These are phyloP conservation scores for Caradrina kadenii DNA, from an alignment of 2,888 invertebrate species.

Conservation along the genomic window DNA sequence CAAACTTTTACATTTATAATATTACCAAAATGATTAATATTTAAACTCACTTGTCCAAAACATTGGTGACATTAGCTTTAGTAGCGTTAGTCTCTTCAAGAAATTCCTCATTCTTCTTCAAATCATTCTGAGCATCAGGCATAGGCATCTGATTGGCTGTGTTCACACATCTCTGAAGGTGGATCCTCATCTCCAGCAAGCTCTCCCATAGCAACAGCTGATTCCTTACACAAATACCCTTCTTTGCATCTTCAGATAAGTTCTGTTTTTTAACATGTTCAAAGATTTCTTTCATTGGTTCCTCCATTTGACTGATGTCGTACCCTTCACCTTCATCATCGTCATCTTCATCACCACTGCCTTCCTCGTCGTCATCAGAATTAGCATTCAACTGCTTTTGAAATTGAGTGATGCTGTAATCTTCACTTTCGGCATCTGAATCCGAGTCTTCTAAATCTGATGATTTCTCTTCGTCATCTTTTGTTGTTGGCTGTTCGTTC, in stretches of 20 bases:
- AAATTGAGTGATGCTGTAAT: slow-evolving; percentile 75
- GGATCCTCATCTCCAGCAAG: slow-evolving; percentile 96
- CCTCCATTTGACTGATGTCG: slow-evolving; percentile 85
- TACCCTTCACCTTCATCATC: slow-evolving; percentile 80
- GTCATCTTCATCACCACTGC: slow-evolving; percentile 69
- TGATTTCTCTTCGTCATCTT: slow-evolving; percentile 61
- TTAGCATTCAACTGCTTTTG: slow-evolving; percentile 70
- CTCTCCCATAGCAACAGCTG: slow-evolving; percentile 96
- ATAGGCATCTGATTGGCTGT: slow-evolving; percentile 95
- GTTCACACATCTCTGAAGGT: slow-evolving; percentile 95
- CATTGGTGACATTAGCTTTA: slow-evolving; percentile 88
- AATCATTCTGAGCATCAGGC: slow-evolving; percentile 85
- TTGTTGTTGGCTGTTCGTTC: slow-evolving; percentile 31
- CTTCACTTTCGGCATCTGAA: slow-evolving; percentile 74
- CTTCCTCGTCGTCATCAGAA: slow-evolving; percentile 64
- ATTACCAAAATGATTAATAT: neutral
- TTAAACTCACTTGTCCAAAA: slow-evolving; percentile 91
- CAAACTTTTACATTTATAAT: too few species aligned
- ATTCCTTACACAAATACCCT: slow-evolving; percentile 92
- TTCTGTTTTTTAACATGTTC: slow-evolving; percentile 90
- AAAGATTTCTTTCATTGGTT: slow-evolving; percentile 88
- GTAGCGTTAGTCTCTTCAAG: slow-evolving; percentile 86
- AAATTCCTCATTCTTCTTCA: slow-evolving; percentile 88
- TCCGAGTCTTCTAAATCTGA: slow-evolving; percentile 65
- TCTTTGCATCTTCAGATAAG: slow-evolving; percentile 90